Evolutionary conservation across 2,888 invertebrate species (phyloP), one percentile per base, ranked within the genome.

Genomic region (Mythimna ferrago): DNA sequence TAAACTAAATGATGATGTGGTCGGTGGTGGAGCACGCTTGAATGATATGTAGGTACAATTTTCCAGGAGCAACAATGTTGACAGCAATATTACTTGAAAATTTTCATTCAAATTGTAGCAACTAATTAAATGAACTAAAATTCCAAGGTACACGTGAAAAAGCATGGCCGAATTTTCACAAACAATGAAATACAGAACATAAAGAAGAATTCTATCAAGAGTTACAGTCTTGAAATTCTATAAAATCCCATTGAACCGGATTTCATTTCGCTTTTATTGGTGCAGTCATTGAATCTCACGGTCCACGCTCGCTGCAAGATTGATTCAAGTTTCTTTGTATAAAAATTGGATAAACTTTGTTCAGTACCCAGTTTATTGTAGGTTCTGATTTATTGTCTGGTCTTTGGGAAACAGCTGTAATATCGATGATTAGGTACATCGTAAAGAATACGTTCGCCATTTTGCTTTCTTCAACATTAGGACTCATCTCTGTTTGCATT

Each of bases 251-350:
- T 82, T 81, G 75, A 79, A 81, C 77, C 71, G 76, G 79, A 82
- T 83, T 84, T 85, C 80, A 86, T 86, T 85, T 78, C 80, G 73
- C 63, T 86, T 86, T 86, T 84, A 86, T 84, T 84, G 80, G 82
- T 82, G 79, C 84, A 85, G 78, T 82, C 83, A 82, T 78, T 82
- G 77, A 79, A 83, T 78, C 75, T 71, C 67, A 78, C 80, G 85
- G 80, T 76, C 58, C 73, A 53, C 38, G 73, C 60, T 68, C 60
- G 67, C 72, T 78, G 73, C 76, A 76, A 80, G 83, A 85, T 83
- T 83, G 83, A 86, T 85, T 82, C 70, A 73, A 76, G 78, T 82
- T 82, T 78, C 81, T 85, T 81, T 85, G 76, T 86, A 84, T 76
- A 76, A 77, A 80, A 82, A 76, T 80, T 82, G 76, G 62, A 78